phyloP scores from a whole-genome alignment of 1,140 invertebrate species.

The Tetragnatha versicolor region DNA sequence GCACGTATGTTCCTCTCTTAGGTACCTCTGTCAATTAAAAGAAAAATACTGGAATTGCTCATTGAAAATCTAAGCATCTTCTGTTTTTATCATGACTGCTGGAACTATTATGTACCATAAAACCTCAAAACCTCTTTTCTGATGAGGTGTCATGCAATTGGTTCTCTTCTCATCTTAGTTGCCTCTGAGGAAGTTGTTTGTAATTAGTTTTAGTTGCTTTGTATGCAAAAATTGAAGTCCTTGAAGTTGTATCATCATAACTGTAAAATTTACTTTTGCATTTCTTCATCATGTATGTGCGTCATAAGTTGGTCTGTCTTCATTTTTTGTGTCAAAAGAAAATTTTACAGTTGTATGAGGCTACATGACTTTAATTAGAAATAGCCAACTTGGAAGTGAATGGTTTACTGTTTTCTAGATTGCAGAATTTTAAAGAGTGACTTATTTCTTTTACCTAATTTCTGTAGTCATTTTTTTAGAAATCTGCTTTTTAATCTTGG shows the following conservation, averaged over 20 bases:
- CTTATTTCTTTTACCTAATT: slow-evolving; percentile 20
- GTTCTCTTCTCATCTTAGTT: no score
- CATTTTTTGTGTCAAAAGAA: slow-evolving; percentile 2
- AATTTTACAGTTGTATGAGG: slow-evolving; percentile 16
- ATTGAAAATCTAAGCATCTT: no score
- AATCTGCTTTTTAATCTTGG: slow-evolving; percentile 29
- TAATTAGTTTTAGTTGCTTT: no score
- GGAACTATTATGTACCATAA: no score
- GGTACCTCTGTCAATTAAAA: no score
- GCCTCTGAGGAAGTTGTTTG: no score
- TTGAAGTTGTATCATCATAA: not conserved
- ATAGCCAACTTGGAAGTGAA: not conserved
- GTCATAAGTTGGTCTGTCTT: not conserved
- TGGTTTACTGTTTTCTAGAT: slow-evolving; percentile 25
- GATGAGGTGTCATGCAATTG: no score
- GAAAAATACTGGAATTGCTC: no score
- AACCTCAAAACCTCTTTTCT: no score
- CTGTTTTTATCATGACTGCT: no score
- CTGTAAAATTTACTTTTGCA: slow-evolving; percentile 14
- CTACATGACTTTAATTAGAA: slow-evolving; percentile 5
- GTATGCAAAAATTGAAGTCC: not conserved
- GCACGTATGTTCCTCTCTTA: no score
- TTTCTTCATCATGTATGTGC: slow-evolving; percentile 1
- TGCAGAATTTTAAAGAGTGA: slow-evolving; percentile 13
- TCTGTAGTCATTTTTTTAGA: slow-evolving; percentile 26